phyloP scores from a whole-genome alignment of 2,888 invertebrate genomes.

The Leptopilina drosophilae region DNA sequence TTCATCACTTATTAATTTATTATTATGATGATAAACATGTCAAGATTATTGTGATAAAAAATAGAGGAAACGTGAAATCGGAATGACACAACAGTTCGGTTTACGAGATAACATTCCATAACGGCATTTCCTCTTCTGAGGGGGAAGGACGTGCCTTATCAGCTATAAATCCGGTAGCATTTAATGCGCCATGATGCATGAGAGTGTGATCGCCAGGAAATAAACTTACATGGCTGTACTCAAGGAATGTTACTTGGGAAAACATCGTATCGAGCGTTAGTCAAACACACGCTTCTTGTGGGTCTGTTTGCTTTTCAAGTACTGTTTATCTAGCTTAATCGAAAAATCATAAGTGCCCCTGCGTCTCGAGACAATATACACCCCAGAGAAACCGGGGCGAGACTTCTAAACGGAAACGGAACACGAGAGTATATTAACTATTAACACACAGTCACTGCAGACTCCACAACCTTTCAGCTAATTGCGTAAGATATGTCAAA shows the following conservation, averaged over 20 bases:
- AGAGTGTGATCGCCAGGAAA: conserved; percentile 3
- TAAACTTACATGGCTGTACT: conserved; percentile 55
- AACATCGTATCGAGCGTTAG: conserved; percentile 61
- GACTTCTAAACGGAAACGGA: conserved; percentile 37
- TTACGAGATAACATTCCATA: background rate
- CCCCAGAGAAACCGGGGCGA: conserved; percentile 30
- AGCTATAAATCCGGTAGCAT: conserved; percentile 14
- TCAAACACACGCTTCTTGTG: conserved; percentile 55
- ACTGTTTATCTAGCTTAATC: conserved; percentile 67
- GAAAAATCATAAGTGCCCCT: conserved; percentile 67
- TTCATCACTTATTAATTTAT: background rate
- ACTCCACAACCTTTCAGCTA: conserved; percentile 1
- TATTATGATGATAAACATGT: conserved; percentile 16
- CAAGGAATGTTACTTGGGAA: conserved; percentile 64
- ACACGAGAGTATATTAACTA: background rate
- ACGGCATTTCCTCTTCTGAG: background rate
- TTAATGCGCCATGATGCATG: background rate
- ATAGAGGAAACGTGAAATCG: background rate
- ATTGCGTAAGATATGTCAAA: conserved; percentile 5
- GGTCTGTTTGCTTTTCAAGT: conserved; percentile 60
- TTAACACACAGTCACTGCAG: background rate
- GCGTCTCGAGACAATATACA: conserved; percentile 43
- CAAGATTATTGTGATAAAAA: conserved; percentile 4
- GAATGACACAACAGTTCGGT: background rate
- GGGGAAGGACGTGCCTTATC: background rate